phyloP scores from a whole-genome alignment of 2,888 invertebrate species.

The Marasmarcha lunaedactyla region DNA sequence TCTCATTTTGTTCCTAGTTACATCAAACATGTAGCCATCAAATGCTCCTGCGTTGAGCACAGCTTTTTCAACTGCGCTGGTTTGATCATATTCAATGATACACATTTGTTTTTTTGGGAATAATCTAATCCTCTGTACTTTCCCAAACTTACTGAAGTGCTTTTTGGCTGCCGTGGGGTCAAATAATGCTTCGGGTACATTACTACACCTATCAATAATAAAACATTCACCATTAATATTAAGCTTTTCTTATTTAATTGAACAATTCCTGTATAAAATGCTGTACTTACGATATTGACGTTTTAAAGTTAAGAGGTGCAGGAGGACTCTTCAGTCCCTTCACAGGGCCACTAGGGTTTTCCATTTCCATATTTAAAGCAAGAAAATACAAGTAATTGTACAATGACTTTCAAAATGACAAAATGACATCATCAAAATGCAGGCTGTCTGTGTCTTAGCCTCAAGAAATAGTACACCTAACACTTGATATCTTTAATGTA shows the following conservation, averaged over 20 bases:
- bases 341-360: conserved; percentile 28
- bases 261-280: not conserved
- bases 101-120: conserved; percentile 75
- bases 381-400: not conserved
- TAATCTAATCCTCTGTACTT: conserved; percentile 73
- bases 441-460: too few species aligned
- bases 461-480: too few species aligned
- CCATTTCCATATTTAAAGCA: conserved; percentile 22
- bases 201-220: conserved; percentile 59
- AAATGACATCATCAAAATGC: not conserved
- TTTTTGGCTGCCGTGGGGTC: conserved; percentile 71
- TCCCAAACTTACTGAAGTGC: conserved; percentile 80
- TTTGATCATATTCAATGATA: conserved; percentile 76
- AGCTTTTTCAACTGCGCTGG: conserved; percentile 70
- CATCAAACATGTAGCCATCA: conserved; percentile 73
- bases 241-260: not conserved
- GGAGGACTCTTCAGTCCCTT: conserved; percentile 39
- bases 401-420: not conserved
- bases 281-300: conserved; percentile 49
- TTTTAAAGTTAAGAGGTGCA: conserved; percentile 30
- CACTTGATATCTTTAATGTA: too few species aligned
- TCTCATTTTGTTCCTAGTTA: conserved; percentile 64
- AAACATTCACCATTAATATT: conserved; percentile 9
- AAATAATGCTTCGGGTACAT: conserved; percentile 74
- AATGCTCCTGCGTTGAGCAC: conserved; percentile 71